Conservation (phyloP, 2,888 invertebrate species). For the Tridacna crocea region DNA sequence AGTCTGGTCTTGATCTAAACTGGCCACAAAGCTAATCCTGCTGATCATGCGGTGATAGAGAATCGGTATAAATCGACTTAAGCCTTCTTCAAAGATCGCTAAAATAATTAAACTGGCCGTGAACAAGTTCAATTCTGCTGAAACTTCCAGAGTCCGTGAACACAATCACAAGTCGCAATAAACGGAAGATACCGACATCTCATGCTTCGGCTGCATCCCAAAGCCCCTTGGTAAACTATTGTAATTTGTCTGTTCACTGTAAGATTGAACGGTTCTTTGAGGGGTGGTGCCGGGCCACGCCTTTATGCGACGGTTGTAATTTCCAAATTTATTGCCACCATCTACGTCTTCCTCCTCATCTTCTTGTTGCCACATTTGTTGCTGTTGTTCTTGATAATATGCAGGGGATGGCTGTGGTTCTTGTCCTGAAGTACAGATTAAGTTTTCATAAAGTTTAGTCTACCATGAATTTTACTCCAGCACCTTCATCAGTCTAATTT, state of each 20-base stretch:
- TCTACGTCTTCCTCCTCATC: background rate
- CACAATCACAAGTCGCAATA: slow-evolving; percentile 43
- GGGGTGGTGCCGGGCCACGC: slow-evolving; percentile 63
- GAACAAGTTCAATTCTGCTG: too few relatives aligned
- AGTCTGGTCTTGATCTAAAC: too few relatives aligned
- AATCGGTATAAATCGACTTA: too few relatives aligned
- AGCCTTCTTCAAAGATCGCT: too few relatives aligned
- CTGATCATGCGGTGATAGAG: background rate
- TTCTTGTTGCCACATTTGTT: slow-evolving; percentile 7
- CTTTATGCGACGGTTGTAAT: slow-evolving; percentile 73
- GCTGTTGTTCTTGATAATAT: slow-evolving; percentile 8
- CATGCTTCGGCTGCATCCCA: slow-evolving; percentile 25
- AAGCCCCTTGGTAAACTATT: slow-evolving; percentile 54
- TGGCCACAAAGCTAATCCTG: too few relatives aligned
- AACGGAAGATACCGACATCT: slow-evolving; percentile 11
- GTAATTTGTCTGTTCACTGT: slow-evolving; percentile 52
- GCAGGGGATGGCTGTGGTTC: slow-evolving; percentile 10
- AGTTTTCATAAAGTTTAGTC: background rate
- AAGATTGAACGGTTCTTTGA: slow-evolving; percentile 15
- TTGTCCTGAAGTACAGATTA: background rate
- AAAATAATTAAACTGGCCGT: too few relatives aligned
- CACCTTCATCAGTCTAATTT: too few relatives aligned
- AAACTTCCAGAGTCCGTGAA: background rate
- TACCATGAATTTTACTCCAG: too few relatives aligned
- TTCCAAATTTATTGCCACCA: slow-evolving; percentile 52